A percentile compares a stretch with the other conserved stretches of the same genome.
Evolutionary conservation across 2,888 invertebrate species (phyloP).

Genomic region (Parnassius smintheus): DNA sequence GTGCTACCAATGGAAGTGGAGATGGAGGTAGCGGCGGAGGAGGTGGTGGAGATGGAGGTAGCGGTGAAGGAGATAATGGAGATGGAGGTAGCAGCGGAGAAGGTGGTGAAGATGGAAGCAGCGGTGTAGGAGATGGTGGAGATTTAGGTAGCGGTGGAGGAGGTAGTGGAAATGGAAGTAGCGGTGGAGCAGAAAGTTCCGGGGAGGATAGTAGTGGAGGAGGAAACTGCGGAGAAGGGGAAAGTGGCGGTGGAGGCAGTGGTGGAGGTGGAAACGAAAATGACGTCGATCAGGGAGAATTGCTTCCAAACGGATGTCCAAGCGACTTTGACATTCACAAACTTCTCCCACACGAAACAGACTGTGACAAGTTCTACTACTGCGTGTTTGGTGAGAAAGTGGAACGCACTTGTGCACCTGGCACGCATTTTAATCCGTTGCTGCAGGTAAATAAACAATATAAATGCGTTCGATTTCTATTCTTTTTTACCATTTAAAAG

Average conservation of each 20-base stretch:
- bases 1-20: constrained; percentile 3
- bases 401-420: constrained; percentile 26
- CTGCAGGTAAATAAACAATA: constrained; percentile 20
- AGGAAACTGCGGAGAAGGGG: not conserved
- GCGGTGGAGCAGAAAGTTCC: not conserved
- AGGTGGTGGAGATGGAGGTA: constrained; percentile 6
- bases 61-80: constrained; percentile 14
- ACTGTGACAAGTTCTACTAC: constrained; percentile 46
- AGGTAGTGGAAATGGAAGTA: constrained; percentile 9
- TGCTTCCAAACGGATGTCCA: constrained; percentile 43
- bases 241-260: constrained; percentile 14
- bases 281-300: constrained; percentile 8
- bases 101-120: constrained; percentile 11
- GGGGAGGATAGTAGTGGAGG: too few relatives aligned
- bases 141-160: constrained; percentile 15
- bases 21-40: constrained; percentile 19
- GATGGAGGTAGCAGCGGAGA: constrained; percentile 14
- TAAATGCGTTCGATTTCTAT: not conserved
- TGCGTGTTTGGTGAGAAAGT: constrained; percentile 44
- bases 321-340: constrained; percentile 37
- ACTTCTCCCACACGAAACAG: constrained; percentile 42
- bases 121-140: constrained; percentile 16
- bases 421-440: constrained; percentile 29
- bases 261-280: constrained; percentile 19
- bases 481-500: not conserved